Base-by-base conservation (phyloP, 2,797 vertebrate species). In the Neosilurus mollespiculum region DNA sequence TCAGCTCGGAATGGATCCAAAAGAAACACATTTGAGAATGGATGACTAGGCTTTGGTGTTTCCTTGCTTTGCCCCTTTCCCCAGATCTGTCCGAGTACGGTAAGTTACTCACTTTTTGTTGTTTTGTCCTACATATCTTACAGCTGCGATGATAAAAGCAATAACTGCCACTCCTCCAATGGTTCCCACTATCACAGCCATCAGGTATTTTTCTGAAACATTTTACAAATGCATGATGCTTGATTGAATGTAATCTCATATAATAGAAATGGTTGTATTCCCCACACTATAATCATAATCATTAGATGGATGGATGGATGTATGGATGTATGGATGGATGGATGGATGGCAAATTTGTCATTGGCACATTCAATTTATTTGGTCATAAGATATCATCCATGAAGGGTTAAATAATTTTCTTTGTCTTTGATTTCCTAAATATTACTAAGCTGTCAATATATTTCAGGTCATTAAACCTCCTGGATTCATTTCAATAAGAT, bases 131-230 rank as follows among this genome's bases (percentile, higher is more conserved):
- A 98, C 94, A 66, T 97, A 98, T 94, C 97, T 95, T 87, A 97
- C 95, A 11, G 96, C 94, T 51, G 96, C 97, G 3, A 98, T 96
- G 85, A 98, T 96, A 90, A 98, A 96, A 64, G 96, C 96, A 75
- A 98, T 97, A 85, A 97, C 96, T 0, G 96, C 96, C 86, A 98
- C 97, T 3, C 96, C 97, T 70, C 97, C 96, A 20, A 98, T 97
- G 0, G 96, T 97, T 58, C 97, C 97, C 0, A 98, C 94, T 80
- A 96, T 94, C 49, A 96, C 95, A 1, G 95, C 95, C 95, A 96
- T 95, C 92, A 95, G 93, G 90, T 95, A 95, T 89, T 96, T 96
- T 89, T 95, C 95, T 96, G 86, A 80, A 92, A 91, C 72, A 69
- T 16, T 0, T 84, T 15, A 37, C 37, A 20, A 24, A 67, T 9